Conservation (phyloP, 64 coral and sea anemone genomes). For the Cladopsammia gracilis region DNA sequence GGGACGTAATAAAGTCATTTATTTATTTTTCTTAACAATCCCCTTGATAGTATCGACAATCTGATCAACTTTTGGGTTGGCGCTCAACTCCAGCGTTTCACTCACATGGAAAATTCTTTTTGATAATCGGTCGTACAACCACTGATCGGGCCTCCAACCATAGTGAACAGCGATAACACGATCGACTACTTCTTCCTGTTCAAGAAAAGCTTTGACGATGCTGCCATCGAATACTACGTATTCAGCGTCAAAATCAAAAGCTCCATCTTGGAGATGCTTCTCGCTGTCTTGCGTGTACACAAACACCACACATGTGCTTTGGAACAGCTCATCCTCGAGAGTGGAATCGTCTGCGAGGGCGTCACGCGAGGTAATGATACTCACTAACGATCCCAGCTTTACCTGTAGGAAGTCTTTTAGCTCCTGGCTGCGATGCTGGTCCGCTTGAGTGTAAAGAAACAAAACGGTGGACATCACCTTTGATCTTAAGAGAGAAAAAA, state of each 20-base stretch:
- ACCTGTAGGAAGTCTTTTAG: slow-evolving; percentile 44
- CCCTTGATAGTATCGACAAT: slow-evolving; percentile 44
- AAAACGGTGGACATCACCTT: slow-evolving; percentile 46
- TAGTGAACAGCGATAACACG: slow-evolving; percentile 44
- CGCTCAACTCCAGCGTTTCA: slow-evolving; percentile 30
- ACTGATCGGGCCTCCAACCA: slow-evolving; percentile 11
- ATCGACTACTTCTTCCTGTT: slow-evolving; percentile 16
- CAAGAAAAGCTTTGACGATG: slow-evolving; percentile 56
- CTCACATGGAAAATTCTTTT: slow-evolving; percentile 37
- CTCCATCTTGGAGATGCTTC: slow-evolving; percentile 39
- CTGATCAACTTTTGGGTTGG: slow-evolving; percentile 44
- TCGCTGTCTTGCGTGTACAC: slow-evolving; percentile 56
- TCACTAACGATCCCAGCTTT: slow-evolving; percentile 55
- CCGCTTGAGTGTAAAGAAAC: slow-evolving; percentile 45
- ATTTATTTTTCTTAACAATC: slow-evolving; percentile 7
- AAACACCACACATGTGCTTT: slow-evolving; percentile 34
- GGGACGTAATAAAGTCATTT: no score
- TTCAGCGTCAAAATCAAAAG: slow-evolving; percentile 21
- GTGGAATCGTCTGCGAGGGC: slow-evolving; percentile 40
- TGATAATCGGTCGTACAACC: slow-evolving; percentile 20
- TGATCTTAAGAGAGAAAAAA: not conserved
- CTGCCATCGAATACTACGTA: slow-evolving; percentile 64
- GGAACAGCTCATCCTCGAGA: slow-evolving; percentile 57
- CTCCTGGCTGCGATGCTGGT: slow-evolving; percentile 44
- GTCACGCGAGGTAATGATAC: slow-evolving; percentile 5